These are phyloP conservation scores for Tretioscincus oriximinensis DNA, from an alignment of 2,113 vertebrate species.

Conservation along the genomic window DNA sequence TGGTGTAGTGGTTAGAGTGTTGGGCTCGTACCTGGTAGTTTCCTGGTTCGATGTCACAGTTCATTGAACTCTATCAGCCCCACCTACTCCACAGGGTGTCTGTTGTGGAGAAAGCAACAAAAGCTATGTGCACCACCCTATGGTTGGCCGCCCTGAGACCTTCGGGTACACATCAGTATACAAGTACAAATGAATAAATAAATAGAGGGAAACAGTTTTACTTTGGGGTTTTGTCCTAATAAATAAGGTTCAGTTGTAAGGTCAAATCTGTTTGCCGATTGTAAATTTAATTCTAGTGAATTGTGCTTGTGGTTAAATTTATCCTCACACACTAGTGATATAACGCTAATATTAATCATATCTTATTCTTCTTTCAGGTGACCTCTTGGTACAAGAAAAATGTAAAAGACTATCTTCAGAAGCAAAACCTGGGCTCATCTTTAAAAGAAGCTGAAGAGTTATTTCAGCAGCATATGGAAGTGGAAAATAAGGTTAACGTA, in stretches of 20 bases:
- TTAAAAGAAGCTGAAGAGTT: conserved; percentile 81
- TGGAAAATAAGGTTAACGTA: conserved; percentile 80
- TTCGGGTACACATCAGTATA: too few species aligned
- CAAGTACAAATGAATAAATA: too few species aligned
- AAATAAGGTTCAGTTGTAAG: neutral
- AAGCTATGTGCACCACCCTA: too few species aligned
- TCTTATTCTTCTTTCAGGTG: conserved; percentile 67
- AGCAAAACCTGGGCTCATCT: conserved; percentile 75
- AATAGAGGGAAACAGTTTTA: too few species aligned
- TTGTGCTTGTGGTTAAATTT: neutral
- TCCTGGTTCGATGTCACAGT: too few species aligned
- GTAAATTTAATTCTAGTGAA: neutral
- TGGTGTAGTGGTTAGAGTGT: too few species aligned
- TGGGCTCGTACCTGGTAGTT: too few species aligned
- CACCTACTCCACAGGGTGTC: too few species aligned
- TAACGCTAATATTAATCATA: neutral
- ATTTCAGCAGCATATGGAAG: conserved; percentile 73
- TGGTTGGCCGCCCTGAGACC: too few species aligned
- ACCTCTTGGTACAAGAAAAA: conserved; percentile 80
- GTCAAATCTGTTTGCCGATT: neutral
- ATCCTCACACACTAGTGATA: neutral
- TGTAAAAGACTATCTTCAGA: conserved; percentile 70
- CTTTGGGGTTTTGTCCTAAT: neutral
- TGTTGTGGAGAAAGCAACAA: too few species aligned
- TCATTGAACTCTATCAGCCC: too few species aligned